Conservation (phyloP, 2,888 invertebrate genomes). For the Drosophila stalkeri region DNA sequence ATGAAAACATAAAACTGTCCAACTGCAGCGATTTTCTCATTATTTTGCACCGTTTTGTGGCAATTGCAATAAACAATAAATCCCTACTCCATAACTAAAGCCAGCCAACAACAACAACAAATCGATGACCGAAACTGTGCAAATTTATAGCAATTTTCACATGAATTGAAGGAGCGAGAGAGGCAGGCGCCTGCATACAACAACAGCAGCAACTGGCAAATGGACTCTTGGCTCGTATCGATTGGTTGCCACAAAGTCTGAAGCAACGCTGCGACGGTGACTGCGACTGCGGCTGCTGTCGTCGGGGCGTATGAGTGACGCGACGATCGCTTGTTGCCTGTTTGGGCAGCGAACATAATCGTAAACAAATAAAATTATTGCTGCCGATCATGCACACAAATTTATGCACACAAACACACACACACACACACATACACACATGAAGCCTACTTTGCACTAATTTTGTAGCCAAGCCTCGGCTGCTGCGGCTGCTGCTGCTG, state of each 20-base stretch:
- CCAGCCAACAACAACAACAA: slow-evolving; percentile 4
- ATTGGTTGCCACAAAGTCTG: slow-evolving; percentile 66
- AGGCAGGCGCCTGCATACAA: slow-evolving; percentile 69
- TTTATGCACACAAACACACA: slow-evolving; percentile 68
- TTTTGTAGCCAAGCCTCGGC: slow-evolving; percentile 56
- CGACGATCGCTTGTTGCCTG: slow-evolving; percentile 71
- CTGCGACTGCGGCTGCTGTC: slow-evolving; percentile 51
- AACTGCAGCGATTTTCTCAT: slow-evolving; percentile 77
- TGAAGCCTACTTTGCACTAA: slow-evolving; percentile 71
- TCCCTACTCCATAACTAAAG: slow-evolving; percentile 65
- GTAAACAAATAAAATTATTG: slow-evolving; percentile 82
- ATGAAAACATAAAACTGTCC: slow-evolving; percentile 83
- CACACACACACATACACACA: slow-evolving; percentile 25
- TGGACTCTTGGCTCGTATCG: slow-evolving; percentile 27
- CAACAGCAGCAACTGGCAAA: slow-evolving; percentile 15
- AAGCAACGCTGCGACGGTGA: not conserved
- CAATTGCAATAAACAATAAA: slow-evolving; percentile 84
- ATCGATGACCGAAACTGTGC: slow-evolving; percentile 38
- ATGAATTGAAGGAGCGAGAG: slow-evolving; percentile 70
- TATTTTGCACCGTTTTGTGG: slow-evolving; percentile 83
- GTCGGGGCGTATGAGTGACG: slow-evolving; percentile 81
- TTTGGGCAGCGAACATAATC: slow-evolving; percentile 79
- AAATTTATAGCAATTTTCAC: slow-evolving; percentile 83
- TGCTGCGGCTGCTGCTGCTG: slow-evolving; percentile 30
- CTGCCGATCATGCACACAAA: slow-evolving; percentile 81